phyloP scores from a whole-genome alignment of 2,888 invertebrate species.

The Boloria euphrosyne region DNA sequence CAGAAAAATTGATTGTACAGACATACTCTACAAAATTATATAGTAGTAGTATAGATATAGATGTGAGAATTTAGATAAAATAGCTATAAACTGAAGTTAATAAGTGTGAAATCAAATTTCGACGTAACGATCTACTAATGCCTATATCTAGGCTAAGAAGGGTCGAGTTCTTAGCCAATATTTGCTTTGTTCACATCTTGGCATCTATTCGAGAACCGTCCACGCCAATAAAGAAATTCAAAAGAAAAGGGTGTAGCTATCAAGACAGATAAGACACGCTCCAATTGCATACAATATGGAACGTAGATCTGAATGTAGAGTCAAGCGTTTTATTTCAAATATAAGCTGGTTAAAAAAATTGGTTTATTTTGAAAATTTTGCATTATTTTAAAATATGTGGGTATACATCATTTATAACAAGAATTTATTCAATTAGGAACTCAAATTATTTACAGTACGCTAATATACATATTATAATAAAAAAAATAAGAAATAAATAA shows the following conservation, averaged over 20 bases:
- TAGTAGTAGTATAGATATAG: too few relatives aligned
- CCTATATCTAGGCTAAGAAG: conserved; percentile 47
- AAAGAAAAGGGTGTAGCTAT: conserved; percentile 38
- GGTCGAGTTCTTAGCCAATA: conserved; percentile 45
- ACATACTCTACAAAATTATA: too few relatives aligned
- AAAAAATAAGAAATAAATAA: too few relatives aligned
- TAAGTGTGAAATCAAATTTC: conserved; percentile 31
- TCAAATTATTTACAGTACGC: too few relatives aligned
- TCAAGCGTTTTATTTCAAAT: conserved; percentile 11
- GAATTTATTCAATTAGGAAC: too few relatives aligned
- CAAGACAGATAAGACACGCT: conserved; percentile 42
- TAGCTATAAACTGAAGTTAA: background rate
- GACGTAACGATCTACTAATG: conserved; percentile 41
- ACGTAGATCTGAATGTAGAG: conserved; percentile 13
- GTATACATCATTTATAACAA: too few relatives aligned
- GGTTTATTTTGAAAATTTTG: background rate
- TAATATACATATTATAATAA: too few relatives aligned
- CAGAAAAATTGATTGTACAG: too few relatives aligned
- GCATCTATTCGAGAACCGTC: conserved; percentile 48
- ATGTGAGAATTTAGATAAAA: too few relatives aligned
- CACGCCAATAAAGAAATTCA: conserved; percentile 39
- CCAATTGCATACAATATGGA: conserved; percentile 44
- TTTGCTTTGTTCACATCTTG: conserved; percentile 63
- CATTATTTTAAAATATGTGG: background rate
- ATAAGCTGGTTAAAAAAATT: background rate